A percentile compares a stretch with the other conserved stretches of the same genome.
Evolutionary conservation across 2,888 invertebrate species (phyloP).

Genomic region (Pollenia amentaria): DNA sequence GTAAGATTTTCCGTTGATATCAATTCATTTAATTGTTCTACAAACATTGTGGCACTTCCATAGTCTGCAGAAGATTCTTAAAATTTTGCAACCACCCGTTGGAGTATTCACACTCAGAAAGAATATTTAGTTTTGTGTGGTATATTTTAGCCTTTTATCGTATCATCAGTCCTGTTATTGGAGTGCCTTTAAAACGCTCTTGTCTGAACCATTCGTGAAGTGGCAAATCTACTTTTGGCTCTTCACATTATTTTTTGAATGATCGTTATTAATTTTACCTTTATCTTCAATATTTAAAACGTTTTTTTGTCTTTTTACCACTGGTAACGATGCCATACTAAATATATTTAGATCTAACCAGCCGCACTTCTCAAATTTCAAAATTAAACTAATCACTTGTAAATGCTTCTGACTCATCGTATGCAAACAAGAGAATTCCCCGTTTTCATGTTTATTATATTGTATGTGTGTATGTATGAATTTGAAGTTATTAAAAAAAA

Average conservation of each 20-base stretch:
- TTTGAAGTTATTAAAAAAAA: neutral
- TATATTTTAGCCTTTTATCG: constrained; percentile 51
- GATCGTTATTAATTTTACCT: constrained; percentile 45
- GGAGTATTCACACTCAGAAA: constrained; percentile 44
- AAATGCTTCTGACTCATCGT: neutral
- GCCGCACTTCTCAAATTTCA: constrained; percentile 11
- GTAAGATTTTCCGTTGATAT: constrained; percentile 44
- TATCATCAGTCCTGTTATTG: constrained; percentile 26
- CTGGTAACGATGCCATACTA: constrained; percentile 32
- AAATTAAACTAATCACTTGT: constrained; percentile 16
- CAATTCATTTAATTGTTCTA: constrained; percentile 12
- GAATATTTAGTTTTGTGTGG: constrained; percentile 53
- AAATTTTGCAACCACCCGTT: constrained; percentile 55
- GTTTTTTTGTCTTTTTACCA: constrained; percentile 39
- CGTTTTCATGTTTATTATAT: neutral
- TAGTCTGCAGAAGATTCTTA: constrained; percentile 26
- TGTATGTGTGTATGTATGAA: neutral
- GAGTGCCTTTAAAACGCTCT: constrained; percentile 44
- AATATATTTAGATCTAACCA: constrained; percentile 8
- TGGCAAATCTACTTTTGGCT: constrained; percentile 47
- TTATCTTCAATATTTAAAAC: constrained; percentile 51
- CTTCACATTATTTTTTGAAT: constrained; percentile 43
- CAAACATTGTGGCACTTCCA: constrained; percentile 21
- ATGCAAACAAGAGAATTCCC: neutral
- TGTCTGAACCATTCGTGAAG: constrained; percentile 54